Conservation (phyloP, 2,888 invertebrate species). For the Pristionchus exspectatus region DNA sequence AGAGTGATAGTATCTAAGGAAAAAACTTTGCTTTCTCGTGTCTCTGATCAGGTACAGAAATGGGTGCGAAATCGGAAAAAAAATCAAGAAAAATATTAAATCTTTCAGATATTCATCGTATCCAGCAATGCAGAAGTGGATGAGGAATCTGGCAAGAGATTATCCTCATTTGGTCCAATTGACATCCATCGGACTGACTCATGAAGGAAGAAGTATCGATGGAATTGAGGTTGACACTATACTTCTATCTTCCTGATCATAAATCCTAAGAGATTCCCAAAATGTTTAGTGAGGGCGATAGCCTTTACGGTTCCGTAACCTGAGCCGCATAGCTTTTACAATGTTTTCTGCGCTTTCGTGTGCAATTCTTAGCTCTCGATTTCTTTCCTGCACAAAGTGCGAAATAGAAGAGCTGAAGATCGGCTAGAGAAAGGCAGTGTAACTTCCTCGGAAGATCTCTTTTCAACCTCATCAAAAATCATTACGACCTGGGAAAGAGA, state of each 20-base stretch:
- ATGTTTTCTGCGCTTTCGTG: not conserved
- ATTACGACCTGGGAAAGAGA: constrained; percentile 2
- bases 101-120: constrained; percentile 66
- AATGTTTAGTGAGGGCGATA: not conserved
- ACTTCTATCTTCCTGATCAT: not conserved
- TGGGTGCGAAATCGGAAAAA: not conserved
- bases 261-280: not conserved
- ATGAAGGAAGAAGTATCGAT: constrained; percentile 76
- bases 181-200: constrained; percentile 75
- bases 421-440: constrained; percentile 2
- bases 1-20: not conserved
- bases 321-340: constrained; percentile 20
- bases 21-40: not conserved
- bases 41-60: not conserved
- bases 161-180: constrained; percentile 73
- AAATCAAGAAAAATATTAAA: constrained; percentile 42
- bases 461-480: not conserved
- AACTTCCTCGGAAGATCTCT: not conserved
- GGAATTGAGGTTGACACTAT: constrained; percentile 70
- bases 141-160: constrained; percentile 71
- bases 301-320: constrained; percentile 2
- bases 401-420: not conserved
- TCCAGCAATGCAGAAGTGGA: constrained; percentile 72
- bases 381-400: not conserved
- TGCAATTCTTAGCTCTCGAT: not conserved